phyloP scores from a whole-genome alignment of 2,113 vertebrate species.

The Tenebrosternarchus preto region DNA sequence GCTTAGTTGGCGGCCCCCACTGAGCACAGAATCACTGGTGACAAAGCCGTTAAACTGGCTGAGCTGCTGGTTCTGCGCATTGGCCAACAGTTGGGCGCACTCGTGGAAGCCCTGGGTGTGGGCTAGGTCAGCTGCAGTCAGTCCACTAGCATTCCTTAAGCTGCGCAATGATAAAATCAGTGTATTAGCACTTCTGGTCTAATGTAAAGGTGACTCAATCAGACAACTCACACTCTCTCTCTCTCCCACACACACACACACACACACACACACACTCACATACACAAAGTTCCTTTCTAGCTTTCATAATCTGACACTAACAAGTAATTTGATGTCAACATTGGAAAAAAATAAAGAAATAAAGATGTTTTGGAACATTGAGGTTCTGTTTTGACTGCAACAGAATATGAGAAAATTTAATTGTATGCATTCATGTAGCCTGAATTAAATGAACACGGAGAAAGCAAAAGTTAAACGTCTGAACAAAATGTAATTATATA shows the following conservation, averaged over 20 bases:
- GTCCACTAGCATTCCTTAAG: conserved; percentile 98
- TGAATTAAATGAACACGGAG: background rate
- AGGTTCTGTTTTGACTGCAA: conserved; percentile 40
- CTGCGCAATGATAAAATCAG: conserved; percentile 84
- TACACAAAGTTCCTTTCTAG: conserved; percentile 49
- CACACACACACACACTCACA: conserved; percentile 45
- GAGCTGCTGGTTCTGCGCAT: conserved; percentile 88
- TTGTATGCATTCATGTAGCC: background rate
- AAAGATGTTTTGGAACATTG: background rate
- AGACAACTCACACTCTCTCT: conserved; percentile 48
- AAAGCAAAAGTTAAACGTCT: background rate
- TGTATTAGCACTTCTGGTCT: conserved; percentile 74
- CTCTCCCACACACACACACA: conserved; percentile 54
- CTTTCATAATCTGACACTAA: conserved; percentile 50
- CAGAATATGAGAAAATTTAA: conserved; percentile 20
- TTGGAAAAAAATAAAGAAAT: background rate
- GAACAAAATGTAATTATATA: background rate
- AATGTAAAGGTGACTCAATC: conserved; percentile 47
- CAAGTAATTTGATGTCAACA: background rate
- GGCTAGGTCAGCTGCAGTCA: conserved; percentile 98
- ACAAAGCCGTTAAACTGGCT: conserved; percentile 79
- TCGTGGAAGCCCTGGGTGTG: conserved; percentile 96
- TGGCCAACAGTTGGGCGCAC: conserved; percentile 93
- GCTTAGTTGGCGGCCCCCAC: conserved; percentile 77
- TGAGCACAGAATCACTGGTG: conserved; percentile 78